phyloP scores from a whole-genome alignment of 2,113 vertebrate species.

The Nerophis ophidion region DNA sequence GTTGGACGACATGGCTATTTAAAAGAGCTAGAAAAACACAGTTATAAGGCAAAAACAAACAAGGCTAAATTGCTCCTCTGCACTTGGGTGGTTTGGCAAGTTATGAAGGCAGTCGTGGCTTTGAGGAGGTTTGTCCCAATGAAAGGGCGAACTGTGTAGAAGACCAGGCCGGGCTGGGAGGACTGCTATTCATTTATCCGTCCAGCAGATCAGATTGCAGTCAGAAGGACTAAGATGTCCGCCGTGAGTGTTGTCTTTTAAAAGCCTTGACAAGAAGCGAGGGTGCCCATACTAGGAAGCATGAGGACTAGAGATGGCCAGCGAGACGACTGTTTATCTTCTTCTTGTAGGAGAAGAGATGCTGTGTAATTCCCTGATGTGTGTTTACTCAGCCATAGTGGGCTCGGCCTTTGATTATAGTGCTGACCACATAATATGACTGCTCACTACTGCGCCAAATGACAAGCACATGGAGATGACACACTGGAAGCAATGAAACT shows the following conservation, averaged over 20 bases:
- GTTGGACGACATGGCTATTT: constrained; percentile 48
- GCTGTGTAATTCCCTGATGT: constrained; percentile 62
- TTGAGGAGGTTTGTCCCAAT: constrained; percentile 67
- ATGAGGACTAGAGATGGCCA: constrained; percentile 28
- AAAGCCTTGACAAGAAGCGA: constrained; percentile 31
- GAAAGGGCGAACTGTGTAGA: constrained; percentile 66
- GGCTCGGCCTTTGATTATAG: constrained; percentile 66
- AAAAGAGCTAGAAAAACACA: constrained; percentile 65
- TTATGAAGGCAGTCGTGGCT: constrained; percentile 64
- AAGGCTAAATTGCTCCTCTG: constrained; percentile 65
- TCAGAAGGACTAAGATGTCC: constrained; percentile 43
- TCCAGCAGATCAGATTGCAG: constrained; percentile 44
- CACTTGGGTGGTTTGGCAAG: constrained; percentile 71
- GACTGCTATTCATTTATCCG: constrained; percentile 33
- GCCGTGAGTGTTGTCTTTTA: constrained; percentile 29
- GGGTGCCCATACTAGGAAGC: constrained; percentile 58
- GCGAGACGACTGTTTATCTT: constrained; percentile 46
- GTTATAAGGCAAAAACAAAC: constrained; percentile 65
- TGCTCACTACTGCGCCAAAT: constrained; percentile 64
- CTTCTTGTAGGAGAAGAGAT: constrained; percentile 45
- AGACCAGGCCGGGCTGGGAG: constrained; percentile 47
- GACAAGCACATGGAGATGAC: constrained; percentile 69
- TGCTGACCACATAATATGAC: constrained; percentile 67
- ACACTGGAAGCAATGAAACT: constrained; percentile 62
- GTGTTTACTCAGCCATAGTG: constrained; percentile 64